Evolutionary conservation across 2,797 vertebrate genomes (phyloP).

Genomic region (Argyrosomus regius): DNA sequence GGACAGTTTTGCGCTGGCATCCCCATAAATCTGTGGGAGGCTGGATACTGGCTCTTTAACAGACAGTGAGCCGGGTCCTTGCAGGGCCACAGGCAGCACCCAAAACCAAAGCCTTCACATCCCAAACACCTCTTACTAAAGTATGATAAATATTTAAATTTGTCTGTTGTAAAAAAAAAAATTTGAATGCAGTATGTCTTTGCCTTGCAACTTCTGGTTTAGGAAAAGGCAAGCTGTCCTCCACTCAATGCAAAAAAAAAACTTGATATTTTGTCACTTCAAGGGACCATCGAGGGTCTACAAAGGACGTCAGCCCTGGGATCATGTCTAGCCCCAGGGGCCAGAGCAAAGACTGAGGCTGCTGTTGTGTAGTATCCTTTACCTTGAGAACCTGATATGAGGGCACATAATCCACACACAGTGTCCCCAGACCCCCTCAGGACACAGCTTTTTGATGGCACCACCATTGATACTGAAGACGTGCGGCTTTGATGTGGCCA

Average conservation of each 20-base stretch:
- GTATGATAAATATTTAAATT: not conserved
- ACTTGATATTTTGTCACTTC: conserved; percentile 76
- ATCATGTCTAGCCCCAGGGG: conserved; percentile 84
- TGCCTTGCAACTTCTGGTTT: not conserved
- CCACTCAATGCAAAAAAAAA: conserved; percentile 18
- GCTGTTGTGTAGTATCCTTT: conserved; percentile 86
- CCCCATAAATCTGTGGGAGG: conserved; percentile 84
- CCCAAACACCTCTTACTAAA: conserved; percentile 18
- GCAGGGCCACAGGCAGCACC: conserved; percentile 68
- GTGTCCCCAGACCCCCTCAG: conserved; percentile 78
- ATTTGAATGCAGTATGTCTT: not conserved
- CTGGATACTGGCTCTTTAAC: conserved; percentile 77
- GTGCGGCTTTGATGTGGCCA: conserved; percentile 82
- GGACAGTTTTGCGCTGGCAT: conserved; percentile 86
- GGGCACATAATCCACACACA: conserved; percentile 82
- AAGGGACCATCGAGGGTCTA: conserved; percentile 71
- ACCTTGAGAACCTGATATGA: conserved; percentile 83
- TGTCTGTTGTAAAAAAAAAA: not conserved
- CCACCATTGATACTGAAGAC: conserved; percentile 83
- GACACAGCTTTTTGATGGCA: conserved; percentile 82
- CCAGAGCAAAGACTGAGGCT: conserved; percentile 73
- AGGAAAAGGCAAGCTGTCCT: conserved; percentile 15
- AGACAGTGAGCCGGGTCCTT: conserved; percentile 71
- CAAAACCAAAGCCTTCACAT: conserved; percentile 38
- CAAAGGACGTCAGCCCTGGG: conserved; percentile 79